Conservation (phyloP, 2,113 vertebrate genomes). For the Crotalus helleri region DNA sequence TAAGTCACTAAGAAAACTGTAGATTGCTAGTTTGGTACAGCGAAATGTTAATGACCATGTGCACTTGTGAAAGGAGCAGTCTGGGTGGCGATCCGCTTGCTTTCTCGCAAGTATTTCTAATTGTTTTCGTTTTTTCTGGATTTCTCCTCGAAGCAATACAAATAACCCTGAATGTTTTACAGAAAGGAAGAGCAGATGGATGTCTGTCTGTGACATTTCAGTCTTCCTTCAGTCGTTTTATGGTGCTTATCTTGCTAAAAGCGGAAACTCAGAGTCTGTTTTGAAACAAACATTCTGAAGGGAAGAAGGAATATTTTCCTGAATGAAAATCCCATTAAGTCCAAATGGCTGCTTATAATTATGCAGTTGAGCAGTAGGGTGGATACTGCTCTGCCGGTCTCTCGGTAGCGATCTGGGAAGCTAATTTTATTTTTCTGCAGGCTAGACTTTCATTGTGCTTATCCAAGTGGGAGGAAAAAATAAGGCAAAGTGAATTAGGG, state of each 20-base stretch:
- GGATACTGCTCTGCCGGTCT: not conserved
- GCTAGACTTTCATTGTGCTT: not conserved
- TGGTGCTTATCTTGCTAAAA: not conserved
- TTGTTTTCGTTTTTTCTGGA: not conserved
- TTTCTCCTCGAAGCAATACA: not conserved
- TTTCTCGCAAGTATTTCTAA: not conserved
- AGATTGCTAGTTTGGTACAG: not conserved
- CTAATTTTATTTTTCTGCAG: conserved; percentile 35
- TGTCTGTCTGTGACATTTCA: not conserved
- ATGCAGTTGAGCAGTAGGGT: not conserved
- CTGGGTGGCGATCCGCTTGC: too few species aligned
- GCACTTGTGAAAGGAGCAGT: not conserved
- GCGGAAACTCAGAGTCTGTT: not conserved
- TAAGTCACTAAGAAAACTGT: too few species aligned
- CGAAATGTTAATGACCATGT: not conserved
- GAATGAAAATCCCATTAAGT: conserved; percentile 11
- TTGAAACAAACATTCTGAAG: conserved; percentile 33
- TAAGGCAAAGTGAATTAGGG: conserved; percentile 27
- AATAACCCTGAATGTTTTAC: not conserved
- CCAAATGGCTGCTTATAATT: conserved; percentile 42
- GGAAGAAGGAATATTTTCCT: conserved; percentile 11
- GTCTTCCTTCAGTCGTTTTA: not conserved
- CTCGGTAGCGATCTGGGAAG: not conserved
- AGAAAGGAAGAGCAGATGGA: not conserved
- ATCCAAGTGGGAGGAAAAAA: conserved; percentile 19